Percentiles rank a stretch among this genome's conserved stretches.
These are phyloP conservation scores for Tenodera sinensis DNA, from an alignment of 2,888 invertebrate genomes.

Conservation along the genomic window DNA sequence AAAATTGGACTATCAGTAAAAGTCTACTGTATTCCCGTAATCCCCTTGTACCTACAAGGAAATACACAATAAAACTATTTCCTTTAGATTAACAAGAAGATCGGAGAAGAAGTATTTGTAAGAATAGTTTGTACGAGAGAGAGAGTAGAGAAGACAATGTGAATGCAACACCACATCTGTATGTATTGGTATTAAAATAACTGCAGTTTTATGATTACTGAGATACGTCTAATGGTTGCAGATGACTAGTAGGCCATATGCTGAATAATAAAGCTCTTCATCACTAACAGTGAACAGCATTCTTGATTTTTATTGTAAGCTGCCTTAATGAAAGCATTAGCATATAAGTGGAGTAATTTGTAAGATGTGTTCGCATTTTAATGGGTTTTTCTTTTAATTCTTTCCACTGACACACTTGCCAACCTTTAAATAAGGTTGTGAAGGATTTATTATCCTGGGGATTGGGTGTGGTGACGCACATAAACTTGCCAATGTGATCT, in stretches of 20 bases:
- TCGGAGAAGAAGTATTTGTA: no score
- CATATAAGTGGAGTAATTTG: neutral
- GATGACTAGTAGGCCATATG: neutral
- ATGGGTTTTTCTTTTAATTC: neutral
- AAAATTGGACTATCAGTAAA: no score
- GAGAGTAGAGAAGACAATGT: no score
- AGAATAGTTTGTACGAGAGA: no score
- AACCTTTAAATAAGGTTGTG: neutral
- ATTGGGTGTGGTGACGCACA: neutral
- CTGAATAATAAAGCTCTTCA: neutral
- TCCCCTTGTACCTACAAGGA: no score
- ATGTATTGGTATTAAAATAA: no score
- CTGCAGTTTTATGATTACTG: neutral
- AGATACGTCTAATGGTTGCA: neutral
- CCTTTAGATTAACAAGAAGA: no score
- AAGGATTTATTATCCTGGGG: neutral
- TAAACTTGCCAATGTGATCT: neutral
- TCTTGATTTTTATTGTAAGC: neutral
- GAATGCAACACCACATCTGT: no score
- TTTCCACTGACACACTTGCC: neutral
- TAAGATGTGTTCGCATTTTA: neutral
- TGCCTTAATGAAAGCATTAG: neutral
- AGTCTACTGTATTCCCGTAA: no score
- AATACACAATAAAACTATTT: no score
- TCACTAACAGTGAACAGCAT: neutral